Conservation (phyloP, 2,113 vertebrate genomes). For the Anolis carolinensis region DNA sequence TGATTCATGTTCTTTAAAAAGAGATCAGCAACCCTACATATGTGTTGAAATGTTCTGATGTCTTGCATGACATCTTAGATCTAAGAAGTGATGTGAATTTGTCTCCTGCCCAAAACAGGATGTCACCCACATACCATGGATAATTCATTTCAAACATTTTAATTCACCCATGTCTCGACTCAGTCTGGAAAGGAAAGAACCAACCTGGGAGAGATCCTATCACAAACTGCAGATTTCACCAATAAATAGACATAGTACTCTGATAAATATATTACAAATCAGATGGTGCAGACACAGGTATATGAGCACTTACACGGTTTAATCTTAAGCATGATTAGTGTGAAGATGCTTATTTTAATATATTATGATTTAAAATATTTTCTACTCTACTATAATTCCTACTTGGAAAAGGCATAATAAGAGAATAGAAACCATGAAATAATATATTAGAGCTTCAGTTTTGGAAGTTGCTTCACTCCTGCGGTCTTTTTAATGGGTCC, state of each 20-base stretch:
- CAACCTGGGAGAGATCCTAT: neutral
- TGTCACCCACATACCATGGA: neutral
- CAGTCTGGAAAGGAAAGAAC: neutral
- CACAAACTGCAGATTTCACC: neutral
- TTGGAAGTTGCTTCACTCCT: conserved; percentile 77
- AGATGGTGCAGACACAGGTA: neutral
- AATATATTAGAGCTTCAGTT: conserved; percentile 74
- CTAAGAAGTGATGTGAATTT: neutral
- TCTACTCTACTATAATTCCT: neutral
- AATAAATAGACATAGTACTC: neutral
- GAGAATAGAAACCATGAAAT: neutral
- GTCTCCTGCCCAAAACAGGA: neutral
- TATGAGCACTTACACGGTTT: neutral
- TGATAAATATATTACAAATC: neutral
- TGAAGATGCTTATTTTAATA: conserved; percentile 3
- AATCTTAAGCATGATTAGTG: neutral
- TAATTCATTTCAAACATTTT: too few relatives aligned
- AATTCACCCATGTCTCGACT: neutral
- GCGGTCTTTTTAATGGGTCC: conserved; percentile 70
- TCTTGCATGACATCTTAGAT: too few relatives aligned
- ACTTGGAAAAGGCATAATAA: neutral
- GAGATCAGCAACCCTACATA: too few relatives aligned
- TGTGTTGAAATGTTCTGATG: too few relatives aligned
- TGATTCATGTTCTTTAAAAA: too few relatives aligned
- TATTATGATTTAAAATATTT: neutral